Evolutionary conservation across 2,113 vertebrate species (phyloP), one percentile per base, ranked within the genome.

Genomic region (Ursus arctos): DNA sequence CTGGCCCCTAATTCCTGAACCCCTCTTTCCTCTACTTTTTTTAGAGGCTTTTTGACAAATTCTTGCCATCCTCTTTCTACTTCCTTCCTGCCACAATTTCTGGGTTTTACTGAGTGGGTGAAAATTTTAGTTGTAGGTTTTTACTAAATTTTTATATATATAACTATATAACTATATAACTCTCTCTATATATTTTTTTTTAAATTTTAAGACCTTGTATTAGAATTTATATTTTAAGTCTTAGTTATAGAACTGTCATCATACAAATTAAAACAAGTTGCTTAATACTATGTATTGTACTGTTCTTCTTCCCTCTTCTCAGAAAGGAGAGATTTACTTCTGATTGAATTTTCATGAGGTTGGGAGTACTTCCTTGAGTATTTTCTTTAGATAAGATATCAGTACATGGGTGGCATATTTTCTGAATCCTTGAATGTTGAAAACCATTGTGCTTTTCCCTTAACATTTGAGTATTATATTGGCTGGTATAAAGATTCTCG

Each of bases 371-470:
- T 87, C 49, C 74, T 63, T n/a, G 86, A 65, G 76, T 57, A 36
- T 92, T 96, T 90, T 69, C 91, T 71, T 84, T 76, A 94, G 89
- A 49, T 80, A 55, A 13, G 43, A 85, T 85, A 69, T 55, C 69
- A 43, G 79, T 57, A 72, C 57, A 71, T 92, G 92, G 71, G 97
- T 95, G 97, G 87, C 76, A 77, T 26, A 40, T 57, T 71, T 83
- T 72, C 79, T 92, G 92, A 97, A 90, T 85, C 43, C 53, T 69
- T 55, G 7, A 91, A 59, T 95, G 57, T 87, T 72, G 28, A 79
- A 76, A 91, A 55, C 59, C 31, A 61, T 88, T 90, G 84, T 85
- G 43, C 9, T 76, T 63, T 97, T 76, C 76, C 33, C 72, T 76
- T 57, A 87, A 55, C 47, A 19, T 92, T 33, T 92, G 92, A 95